Conservation (phyloP, 2,888 invertebrate species). For the Anthophora plumipes region DNA sequence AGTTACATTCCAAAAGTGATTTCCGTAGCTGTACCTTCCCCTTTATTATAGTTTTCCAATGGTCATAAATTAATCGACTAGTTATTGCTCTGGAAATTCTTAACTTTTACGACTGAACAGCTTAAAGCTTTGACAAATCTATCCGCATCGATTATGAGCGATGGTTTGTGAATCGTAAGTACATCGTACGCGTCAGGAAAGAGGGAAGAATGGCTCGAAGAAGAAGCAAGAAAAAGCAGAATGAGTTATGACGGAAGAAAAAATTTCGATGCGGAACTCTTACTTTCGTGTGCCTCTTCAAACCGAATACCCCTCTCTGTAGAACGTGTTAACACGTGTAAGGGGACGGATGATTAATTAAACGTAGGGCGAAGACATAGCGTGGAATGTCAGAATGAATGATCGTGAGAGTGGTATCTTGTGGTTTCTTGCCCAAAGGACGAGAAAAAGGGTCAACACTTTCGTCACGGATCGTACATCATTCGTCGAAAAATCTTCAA, state of each 20-base stretch:
- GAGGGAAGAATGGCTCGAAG: background rate
- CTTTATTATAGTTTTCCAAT: no score
- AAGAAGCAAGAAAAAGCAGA: background rate
- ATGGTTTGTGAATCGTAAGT: background rate
- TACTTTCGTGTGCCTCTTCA: slow-evolving; percentile 44
- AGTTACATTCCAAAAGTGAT: no score
- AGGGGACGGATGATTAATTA: slow-evolving; percentile 56
- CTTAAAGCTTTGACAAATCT: no score
- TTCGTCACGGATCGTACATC: slow-evolving; percentile 53
- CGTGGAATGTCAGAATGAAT: slow-evolving; percentile 45
- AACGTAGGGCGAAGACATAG: slow-evolving; percentile 46
- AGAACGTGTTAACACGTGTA: slow-evolving; percentile 51
- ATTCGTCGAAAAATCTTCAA: slow-evolving; percentile 37
- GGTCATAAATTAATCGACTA: no score
- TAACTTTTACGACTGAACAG: no score
- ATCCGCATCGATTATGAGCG: background rate
- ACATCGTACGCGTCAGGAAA: background rate
- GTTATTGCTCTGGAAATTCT: no score
- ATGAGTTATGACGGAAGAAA: slow-evolving; percentile 41
- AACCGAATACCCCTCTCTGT: slow-evolving; percentile 16
- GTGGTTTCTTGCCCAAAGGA: slow-evolving; percentile 47
- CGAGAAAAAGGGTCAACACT: slow-evolving; percentile 38
- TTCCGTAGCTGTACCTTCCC: no score
- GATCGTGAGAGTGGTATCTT: slow-evolving; percentile 49
- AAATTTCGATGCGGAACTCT: slow-evolving; percentile 33